phyloP scores from a whole-genome alignment of 2,888 invertebrate genomes.

The Meteorus cinctellus region DNA sequence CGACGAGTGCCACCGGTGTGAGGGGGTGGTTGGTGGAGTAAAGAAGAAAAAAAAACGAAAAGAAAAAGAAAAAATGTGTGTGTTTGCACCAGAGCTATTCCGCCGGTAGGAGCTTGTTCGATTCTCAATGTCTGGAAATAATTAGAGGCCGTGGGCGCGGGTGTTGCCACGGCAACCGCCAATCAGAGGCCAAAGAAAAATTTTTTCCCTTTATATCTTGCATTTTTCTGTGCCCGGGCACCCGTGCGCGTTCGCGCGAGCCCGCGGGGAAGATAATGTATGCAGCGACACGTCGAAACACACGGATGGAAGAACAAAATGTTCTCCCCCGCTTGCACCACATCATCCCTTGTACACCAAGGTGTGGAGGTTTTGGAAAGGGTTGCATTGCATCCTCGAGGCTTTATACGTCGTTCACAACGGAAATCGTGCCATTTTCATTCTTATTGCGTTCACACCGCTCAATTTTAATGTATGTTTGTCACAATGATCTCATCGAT shows the following conservation, averaged over 20 bases:
- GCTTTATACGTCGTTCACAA: slow-evolving; percentile 18
- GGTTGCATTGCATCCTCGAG: slow-evolving; percentile 7
- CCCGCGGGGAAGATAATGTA: slow-evolving; percentile 67
- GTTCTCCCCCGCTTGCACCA: slow-evolving; percentile 44
- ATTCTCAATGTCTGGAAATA: slow-evolving; percentile 74
- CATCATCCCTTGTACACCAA: slow-evolving; percentile 39
- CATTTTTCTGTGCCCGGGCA: slow-evolving; percentile 52
- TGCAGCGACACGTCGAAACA: slow-evolving; percentile 71
- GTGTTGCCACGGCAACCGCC: slow-evolving; percentile 74
- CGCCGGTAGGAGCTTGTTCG: slow-evolving; percentile 70
- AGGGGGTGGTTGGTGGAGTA: neutral
- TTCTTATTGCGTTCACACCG: slow-evolving; percentile 28
- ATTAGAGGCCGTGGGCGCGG: slow-evolving; percentile 69
- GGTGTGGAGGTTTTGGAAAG: slow-evolving; percentile 18
- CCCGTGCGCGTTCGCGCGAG: slow-evolving; percentile 53
- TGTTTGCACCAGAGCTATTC: slow-evolving; percentile 60
- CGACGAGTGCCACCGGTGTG: slow-evolving; percentile 32
- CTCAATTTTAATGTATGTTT: slow-evolving; percentile 43
- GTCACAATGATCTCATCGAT: neutral
- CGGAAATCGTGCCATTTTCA: neutral
- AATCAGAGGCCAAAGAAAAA: slow-evolving; percentile 73
- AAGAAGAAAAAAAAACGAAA: slow-evolving; percentile 41
- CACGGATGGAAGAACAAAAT: slow-evolving; percentile 54
- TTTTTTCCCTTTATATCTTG: slow-evolving; percentile 59
- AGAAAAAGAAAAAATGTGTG: slow-evolving; percentile 60